These are phyloP conservation scores for Melanotaenia maccullochi DNA, from an alignment of 2,797 vertebrate species.

Conservation along the genomic window DNA sequence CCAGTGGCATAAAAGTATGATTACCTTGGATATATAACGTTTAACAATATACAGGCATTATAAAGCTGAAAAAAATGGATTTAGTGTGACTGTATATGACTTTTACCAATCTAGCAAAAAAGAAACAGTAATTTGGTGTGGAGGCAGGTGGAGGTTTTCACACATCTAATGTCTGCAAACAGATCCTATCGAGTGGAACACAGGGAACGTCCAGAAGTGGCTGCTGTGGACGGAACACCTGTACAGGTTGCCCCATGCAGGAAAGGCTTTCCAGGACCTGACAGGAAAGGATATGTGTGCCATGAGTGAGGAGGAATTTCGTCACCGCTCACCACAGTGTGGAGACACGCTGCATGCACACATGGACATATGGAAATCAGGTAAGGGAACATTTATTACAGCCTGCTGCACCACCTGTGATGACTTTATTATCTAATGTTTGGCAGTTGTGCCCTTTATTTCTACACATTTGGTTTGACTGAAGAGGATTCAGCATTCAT, in stretches of 20 bases:
- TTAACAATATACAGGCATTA: neutral
- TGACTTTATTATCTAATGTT: neutral
- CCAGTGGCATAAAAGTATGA: conserved; percentile 28
- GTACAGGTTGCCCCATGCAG: conserved; percentile 92
- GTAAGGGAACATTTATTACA: conserved; percentile 68
- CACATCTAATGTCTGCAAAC: neutral
- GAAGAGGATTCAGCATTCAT: neutral
- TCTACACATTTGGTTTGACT: neutral
- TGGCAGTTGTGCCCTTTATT: conserved; percentile 7
- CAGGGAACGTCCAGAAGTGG: conserved; percentile 96
- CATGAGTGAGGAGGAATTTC: conserved; percentile 95
- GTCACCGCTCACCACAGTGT: conserved; percentile 89
- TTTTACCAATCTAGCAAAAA: neutral
- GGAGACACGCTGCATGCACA: conserved; percentile 95
- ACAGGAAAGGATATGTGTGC: conserved; percentile 92
- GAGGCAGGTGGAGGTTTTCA: conserved; percentile 41
- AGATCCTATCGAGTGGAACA: conserved; percentile 95
- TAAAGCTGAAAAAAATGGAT: conserved; percentile 8
- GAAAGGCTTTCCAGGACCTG: conserved; percentile 93
- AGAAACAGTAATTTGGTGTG: neutral
- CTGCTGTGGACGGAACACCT: conserved; percentile 98
- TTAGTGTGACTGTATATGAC: neutral
- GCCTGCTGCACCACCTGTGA: neutral
- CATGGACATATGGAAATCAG: conserved; percentile 98
- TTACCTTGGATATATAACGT: conserved; percentile 22